Percentiles rank a stretch among this genome's conserved stretches.
phyloP scores from a whole-genome alignment of 2,888 invertebrate genomes.

The Dicranocentrus wangi region DNA sequence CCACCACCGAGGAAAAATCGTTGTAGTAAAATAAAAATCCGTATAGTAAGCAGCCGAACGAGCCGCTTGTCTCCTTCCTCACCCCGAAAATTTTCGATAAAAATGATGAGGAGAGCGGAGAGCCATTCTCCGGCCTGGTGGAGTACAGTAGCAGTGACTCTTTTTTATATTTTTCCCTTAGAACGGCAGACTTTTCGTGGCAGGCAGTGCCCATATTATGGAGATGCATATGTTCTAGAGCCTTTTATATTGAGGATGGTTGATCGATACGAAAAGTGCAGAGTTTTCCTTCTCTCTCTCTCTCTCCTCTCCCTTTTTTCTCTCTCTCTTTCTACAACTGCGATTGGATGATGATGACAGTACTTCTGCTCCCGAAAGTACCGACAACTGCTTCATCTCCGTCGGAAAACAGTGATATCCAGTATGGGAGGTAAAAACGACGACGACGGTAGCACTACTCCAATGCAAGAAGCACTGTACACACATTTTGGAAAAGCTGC shows the following conservation, averaged over 20 bases:
- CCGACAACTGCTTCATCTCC: constrained; percentile 24
- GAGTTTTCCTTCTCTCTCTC: constrained; percentile 35
- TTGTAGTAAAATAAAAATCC: too few species aligned
- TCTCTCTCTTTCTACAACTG: constrained; percentile 17
- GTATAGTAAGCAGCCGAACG: too few species aligned
- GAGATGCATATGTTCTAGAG: not conserved
- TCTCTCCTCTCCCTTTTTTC: not conserved
- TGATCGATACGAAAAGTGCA: constrained; percentile 57
- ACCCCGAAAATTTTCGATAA: constrained; percentile 42
- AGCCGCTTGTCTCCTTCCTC: constrained; percentile 45
- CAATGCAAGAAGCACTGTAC: too few species aligned
- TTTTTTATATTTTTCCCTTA: too few species aligned
- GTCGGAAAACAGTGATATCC: not conserved
- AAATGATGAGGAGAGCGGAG: constrained; percentile 23
- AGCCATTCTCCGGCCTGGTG: too few species aligned
- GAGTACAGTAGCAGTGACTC: too few species aligned
- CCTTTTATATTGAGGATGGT: constrained; percentile 17
- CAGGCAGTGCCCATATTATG: too few species aligned
- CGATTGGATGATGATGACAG: constrained; percentile 30
- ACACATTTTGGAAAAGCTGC: too few species aligned
- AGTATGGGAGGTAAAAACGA: constrained; percentile 7
- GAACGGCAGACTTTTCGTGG: too few species aligned
- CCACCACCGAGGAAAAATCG: too few species aligned
- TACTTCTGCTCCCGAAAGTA: constrained; percentile 25
- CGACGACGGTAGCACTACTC: too few species aligned